These are phyloP conservation scores for Tragelaphus strepsiceros DNA, from an alignment of 2,113 vertebrate genomes.

Conservation along the genomic window DNA sequence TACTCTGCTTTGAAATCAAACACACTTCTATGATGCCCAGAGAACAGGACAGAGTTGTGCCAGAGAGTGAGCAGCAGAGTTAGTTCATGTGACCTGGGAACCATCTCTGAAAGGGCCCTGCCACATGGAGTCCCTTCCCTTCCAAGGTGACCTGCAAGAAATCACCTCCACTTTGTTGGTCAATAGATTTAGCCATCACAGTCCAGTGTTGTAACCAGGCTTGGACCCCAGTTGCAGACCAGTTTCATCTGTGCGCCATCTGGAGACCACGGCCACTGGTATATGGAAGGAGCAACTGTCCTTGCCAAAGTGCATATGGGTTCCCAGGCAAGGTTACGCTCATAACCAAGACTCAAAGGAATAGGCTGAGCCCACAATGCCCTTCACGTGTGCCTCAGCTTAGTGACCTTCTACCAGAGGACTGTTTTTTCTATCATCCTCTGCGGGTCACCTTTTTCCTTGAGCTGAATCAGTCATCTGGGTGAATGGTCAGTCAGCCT, in stretches of 20 bases:
- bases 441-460: neutral
- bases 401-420: neutral
- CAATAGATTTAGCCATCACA: neutral
- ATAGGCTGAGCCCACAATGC: neutral
- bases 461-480: neutral
- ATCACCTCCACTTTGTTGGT: neutral
- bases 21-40: neutral
- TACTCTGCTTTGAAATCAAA: neutral
- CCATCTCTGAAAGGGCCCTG: neutral
- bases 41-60: neutral
- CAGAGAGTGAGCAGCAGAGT: neutral
- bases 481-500: conserved; percentile 15
- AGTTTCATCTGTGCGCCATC: neutral
- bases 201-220: neutral
- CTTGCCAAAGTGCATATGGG: neutral
- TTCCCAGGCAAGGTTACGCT: conserved; percentile 1
- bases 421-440: neutral
- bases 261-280: neutral
- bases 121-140: neutral
- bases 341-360: neutral
- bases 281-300: conserved; percentile 10
- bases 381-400: conserved; percentile 7
- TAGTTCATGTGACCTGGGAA: neutral
- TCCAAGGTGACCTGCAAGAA: neutral
- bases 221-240: neutral